phyloP scores from a whole-genome alignment of 2,797 vertebrate genomes.

The Darevskia nairensis region DNA sequence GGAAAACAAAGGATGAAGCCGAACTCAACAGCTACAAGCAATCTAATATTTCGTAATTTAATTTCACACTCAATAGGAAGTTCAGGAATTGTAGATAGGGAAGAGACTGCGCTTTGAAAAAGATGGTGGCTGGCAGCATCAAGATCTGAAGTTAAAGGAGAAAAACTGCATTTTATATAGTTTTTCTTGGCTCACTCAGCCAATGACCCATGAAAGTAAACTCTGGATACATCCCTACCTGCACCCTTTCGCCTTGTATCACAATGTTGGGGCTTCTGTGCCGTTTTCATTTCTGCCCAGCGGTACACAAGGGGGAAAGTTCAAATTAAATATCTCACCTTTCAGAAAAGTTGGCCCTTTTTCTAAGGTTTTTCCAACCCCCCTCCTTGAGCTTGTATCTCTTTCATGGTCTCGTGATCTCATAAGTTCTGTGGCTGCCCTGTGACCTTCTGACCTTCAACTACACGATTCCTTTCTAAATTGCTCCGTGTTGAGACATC shows the following conservation, averaged over 20 bases:
- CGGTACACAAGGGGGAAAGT: slow-evolving; percentile 57
- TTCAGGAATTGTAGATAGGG: slow-evolving; percentile 29
- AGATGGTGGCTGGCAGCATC: slow-evolving; percentile 33
- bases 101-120: slow-evolving; percentile 38
- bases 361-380: slow-evolving; percentile 32
- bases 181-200: slow-evolving; percentile 48
- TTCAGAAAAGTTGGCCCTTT: slow-evolving; percentile 66
- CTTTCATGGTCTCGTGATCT: slow-evolving; percentile 71
- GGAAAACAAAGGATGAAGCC: slow-evolving; percentile 24
- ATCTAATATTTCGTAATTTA: slow-evolving; percentile 60
- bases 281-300: slow-evolving; percentile 67
- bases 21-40: slow-evolving; percentile 55
- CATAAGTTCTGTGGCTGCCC: slow-evolving; percentile 67
- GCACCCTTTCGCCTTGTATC: neutral
- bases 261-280: slow-evolving; percentile 37
- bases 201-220: slow-evolving; percentile 63
- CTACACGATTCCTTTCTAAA: slow-evolving; percentile 75
- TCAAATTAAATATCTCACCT: slow-evolving; percentile 67
- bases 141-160: slow-evolving; percentile 35
- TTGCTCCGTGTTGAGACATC: slow-evolving; percentile 73
- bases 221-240: slow-evolving; percentile 13
- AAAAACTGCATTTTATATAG: neutral
- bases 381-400: slow-evolving; percentile 60
- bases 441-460: slow-evolving; percentile 71
- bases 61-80: slow-evolving; percentile 60